Evolutionary conservation across 2,888 invertebrate genomes (phyloP), one percentile per base, ranked within the genome.

Genomic region (Leptura quadrifasciata): DNA sequence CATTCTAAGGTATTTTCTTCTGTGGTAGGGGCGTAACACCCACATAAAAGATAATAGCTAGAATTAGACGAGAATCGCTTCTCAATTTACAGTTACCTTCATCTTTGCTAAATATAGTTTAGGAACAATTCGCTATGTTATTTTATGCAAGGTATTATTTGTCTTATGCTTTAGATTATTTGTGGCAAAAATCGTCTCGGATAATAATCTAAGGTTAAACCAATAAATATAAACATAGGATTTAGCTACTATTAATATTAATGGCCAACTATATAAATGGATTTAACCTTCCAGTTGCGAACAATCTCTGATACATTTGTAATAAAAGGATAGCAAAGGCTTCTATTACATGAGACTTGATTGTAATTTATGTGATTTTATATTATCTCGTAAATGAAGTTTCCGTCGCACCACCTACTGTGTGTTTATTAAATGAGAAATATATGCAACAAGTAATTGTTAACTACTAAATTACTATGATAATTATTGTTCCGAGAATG

Each of bases 401-500:
- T 63, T 39, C 63, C 63, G 63, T 39, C 63, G 63, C 63, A 15
- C 63, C 63, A 35, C 63, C 39, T 63, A 63, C 63, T 35, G 63
- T 63, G 63, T 63, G 39, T 63, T 63, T 63, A 63, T 35, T 35
- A 35, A 21, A 63, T 20, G 39, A 35, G 63, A 63, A 63, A 63
- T 63, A 39, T 63, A 63, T 63, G 39, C 63, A 27, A 39, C 20
- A 35, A 10, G 24, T 63, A 63, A 63, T 63, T 63, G 63, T 63
- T 63, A 47, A 20, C 39, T 63, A 39, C 39, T 63, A 63, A 63
- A 63, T 63, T 39, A 63, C 63, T 63, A 21, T 20, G 63, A 18
- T 63, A 63, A 63, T 39, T 63, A 21, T 20, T 63, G 39, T 63
- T 39, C 20, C 18, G 0, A 20, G 63, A 63, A 20, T 63, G 18